Base-by-base conservation (phyloP, 2,113 vertebrate species). In the Lophotis ruficrista region DNA sequence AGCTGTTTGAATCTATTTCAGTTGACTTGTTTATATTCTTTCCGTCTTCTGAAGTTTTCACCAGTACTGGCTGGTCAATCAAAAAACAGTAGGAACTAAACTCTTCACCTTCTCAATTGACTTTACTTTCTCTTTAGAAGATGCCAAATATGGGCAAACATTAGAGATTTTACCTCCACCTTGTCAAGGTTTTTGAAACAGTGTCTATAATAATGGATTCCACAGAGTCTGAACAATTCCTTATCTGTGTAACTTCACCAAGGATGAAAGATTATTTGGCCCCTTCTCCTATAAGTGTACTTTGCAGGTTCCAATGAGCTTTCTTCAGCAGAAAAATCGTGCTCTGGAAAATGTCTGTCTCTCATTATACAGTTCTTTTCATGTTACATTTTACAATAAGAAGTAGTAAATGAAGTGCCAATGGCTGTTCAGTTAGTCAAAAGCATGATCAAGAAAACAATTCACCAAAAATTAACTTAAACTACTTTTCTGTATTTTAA, bases 51-150 rank as follows among this genome's bases (percentile, higher is more conserved):
- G 53, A 89, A 88, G 88, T 82, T 78, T 80, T 11, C 80, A 92
- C 31, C 61, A 85, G 66, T 22, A 75, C 43, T 2, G 11, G 4
- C 38, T 73, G n/a, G 73, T 91, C 90, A 93, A 71, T 68, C 2
- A 3, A 60, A 90, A 92, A 71, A 35, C 53, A 73, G 51, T 37
- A 68, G 61, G 35, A 91, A n/a, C 57, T 68, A 86, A 94, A 87
- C 27, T 76, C 50, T 89, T 71, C 43, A 75, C 31, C n/a, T 80
- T 80, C 54, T 80, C 15, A 10, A 41, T 7, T 69, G 73, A 69
- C 30, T 62, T 96, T 82, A 14, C 60, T 71, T 94, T 58, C 56
- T 58, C 60, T 94, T 91, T 78, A 91, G 64, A 78, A 93, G 38
- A 87, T 83, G 68, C 14, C 50, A 91, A 92, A 87, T 89, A 80